A percentile compares a stretch with the other conserved stretches of the same genome.
phyloP scores from a whole-genome alignment of 1,140 invertebrate genomes.

The Lordiphosa mommai region DNA sequence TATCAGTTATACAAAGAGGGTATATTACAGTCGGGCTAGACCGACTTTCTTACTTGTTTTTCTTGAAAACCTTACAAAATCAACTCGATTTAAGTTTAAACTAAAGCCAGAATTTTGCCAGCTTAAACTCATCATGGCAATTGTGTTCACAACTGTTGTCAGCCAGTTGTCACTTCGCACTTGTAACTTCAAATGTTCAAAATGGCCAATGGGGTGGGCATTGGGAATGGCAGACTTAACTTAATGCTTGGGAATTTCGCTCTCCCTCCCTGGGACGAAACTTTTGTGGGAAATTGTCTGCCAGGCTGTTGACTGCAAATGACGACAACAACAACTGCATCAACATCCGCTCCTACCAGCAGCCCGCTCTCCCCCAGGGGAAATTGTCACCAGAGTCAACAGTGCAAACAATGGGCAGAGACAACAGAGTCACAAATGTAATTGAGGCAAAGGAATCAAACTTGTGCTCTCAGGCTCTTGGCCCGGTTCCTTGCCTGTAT shows the following conservation, averaged over 20 bases:
- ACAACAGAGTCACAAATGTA: not conserved
- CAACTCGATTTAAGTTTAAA: too few species aligned
- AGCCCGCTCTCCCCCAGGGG: not conserved
- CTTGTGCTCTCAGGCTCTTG: too few species aligned
- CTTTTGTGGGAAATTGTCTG: conserved; percentile 15
- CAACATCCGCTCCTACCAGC: not conserved
- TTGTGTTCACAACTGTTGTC: conserved; percentile 1
- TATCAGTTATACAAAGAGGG: too few species aligned
- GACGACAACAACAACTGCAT: conserved; percentile 27
- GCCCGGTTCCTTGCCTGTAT: too few species aligned
- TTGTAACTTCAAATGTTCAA: conserved; percentile 10
- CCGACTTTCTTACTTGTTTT: not conserved
- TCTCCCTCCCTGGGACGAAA: not conserved
- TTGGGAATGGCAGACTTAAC: conserved; percentile 2
- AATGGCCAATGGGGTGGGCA: conserved; percentile 9
- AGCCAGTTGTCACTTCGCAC: conserved; percentile 5
- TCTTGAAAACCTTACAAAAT: too few species aligned
- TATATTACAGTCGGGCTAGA: too few species aligned
- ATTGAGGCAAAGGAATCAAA: not conserved
- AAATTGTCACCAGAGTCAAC: conserved; percentile 19
- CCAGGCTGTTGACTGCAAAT: conserved; percentile 13
- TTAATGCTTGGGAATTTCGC: not conserved
- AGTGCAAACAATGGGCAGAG: conserved; percentile 26
- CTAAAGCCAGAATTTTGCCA: too few species aligned
- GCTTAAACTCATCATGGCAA: too few species aligned